Conservation (phyloP, 2,113 vertebrate genomes). For the Gymnarchus niloticus region DNA sequence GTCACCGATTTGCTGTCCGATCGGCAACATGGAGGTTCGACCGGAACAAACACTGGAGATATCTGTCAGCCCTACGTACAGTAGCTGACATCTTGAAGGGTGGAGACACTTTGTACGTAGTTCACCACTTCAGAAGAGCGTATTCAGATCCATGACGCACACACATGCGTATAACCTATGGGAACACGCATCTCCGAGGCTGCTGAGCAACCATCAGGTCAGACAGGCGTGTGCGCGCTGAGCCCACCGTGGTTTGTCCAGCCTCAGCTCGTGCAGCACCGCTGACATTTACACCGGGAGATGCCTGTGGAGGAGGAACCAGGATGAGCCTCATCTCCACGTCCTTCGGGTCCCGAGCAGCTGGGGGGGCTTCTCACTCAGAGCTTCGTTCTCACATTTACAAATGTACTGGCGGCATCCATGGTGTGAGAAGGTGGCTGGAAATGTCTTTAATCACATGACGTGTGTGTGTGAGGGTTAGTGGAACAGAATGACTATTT, state of each 20-base stretch:
- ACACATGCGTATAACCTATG: background rate
- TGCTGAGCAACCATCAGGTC: too few species aligned
- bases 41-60: too few species aligned
- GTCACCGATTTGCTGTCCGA: background rate
- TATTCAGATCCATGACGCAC: background rate
- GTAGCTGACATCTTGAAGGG: too few species aligned
- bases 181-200: background rate
- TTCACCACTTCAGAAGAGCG: too few species aligned
- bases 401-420: background rate
- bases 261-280: background rate
- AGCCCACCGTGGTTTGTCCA: background rate
- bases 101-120: too few species aligned
- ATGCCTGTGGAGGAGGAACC: background rate
- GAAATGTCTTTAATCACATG: background rate
- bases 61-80: too few species aligned
- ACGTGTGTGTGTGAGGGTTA: background rate
- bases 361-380: background rate
- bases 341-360: background rate
- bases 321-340: background rate
- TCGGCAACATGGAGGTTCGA: background rate
- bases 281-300: background rate
- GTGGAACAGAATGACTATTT: background rate
- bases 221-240: too few species aligned
- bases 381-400: background rate
- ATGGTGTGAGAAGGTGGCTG: background rate